phyloP scores from a whole-genome alignment of 2,113 vertebrate species.

The Nicator chloris region DNA sequence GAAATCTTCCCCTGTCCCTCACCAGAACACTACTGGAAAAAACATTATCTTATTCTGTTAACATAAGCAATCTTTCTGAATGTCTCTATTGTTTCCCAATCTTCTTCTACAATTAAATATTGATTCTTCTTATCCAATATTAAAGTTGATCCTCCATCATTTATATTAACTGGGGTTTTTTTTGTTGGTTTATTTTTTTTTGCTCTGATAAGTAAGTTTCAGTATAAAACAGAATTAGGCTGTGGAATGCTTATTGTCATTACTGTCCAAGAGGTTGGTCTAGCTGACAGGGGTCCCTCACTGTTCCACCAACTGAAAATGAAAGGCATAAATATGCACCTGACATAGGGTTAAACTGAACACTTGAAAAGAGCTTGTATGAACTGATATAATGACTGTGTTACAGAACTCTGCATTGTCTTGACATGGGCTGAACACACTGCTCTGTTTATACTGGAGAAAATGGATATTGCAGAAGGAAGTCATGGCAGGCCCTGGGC shows the following conservation, averaged over 20 bases:
- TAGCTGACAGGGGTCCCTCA: neutral
- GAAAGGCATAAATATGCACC: neutral
- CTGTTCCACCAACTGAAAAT: neutral
- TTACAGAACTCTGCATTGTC: neutral
- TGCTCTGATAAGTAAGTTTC: neutral
- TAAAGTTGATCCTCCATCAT: neutral
- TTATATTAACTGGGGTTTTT: neutral
- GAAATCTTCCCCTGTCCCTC: neutral
- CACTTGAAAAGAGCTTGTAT: neutral
- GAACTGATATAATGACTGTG: neutral
- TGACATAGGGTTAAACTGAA: neutral
- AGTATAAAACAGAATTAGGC: neutral
- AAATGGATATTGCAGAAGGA: conserved; percentile 5
- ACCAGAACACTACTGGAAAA: neutral
- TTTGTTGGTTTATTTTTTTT: too few species aligned
- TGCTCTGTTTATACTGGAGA: neutral
- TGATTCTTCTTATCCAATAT: neutral
- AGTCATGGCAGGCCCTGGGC: neutral
- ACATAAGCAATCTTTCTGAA: neutral
- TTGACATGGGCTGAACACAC: neutral
- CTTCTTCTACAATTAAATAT: neutral
- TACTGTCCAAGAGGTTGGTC: neutral
- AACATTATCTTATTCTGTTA: neutral
- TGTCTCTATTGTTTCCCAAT: neutral
- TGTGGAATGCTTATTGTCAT: neutral